Conservation (phyloP, 2,797 vertebrate genomes). For the Amblyraja radiata region DNA sequence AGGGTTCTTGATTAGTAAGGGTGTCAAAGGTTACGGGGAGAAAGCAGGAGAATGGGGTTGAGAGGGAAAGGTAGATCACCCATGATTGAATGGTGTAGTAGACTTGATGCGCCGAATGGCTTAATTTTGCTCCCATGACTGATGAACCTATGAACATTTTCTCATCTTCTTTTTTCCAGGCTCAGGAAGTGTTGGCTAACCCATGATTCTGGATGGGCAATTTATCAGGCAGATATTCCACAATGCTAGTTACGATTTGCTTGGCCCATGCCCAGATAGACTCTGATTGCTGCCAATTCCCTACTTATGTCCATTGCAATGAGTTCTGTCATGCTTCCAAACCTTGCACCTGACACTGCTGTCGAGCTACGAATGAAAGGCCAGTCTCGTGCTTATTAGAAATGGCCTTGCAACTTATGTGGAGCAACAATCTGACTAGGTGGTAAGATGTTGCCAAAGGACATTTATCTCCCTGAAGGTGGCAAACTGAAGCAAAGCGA, state of each 20-base stretch:
- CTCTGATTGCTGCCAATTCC: background rate
- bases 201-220: background rate
- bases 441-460: background rate
- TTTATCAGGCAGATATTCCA: background rate
- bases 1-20: no score
- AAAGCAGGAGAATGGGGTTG: no score
- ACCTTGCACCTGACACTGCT: background rate
- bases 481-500: no score
- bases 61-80: no score
- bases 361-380: background rate
- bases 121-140: no score
- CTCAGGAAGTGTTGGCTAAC: background rate
- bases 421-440: background rate
- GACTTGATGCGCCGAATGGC: no score
- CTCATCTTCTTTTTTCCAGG: background rate
- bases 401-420: background rate
- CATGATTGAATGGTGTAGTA: no score
- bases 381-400: background rate
- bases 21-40: no score
- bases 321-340: background rate
- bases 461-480: background rate
- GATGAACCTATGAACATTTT: no score
- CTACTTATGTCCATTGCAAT: background rate
- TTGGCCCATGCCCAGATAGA: background rate
- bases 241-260: background rate